phyloP scores from a whole-genome alignment of 2,797 vertebrate genomes.

The Sebastes ruberrimus region DNA sequence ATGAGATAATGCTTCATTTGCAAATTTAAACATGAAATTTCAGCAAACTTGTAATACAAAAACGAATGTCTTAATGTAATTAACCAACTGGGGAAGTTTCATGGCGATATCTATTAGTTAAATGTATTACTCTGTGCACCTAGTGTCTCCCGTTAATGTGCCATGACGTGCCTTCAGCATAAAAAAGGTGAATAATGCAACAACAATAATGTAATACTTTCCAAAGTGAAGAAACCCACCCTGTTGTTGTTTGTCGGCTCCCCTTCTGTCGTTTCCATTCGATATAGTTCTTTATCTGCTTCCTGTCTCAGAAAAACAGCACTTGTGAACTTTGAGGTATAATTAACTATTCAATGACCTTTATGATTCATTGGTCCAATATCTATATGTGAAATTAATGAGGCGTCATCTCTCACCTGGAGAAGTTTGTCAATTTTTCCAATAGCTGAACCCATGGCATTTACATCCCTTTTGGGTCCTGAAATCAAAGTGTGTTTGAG shows the following conservation, averaged over 20 bases:
- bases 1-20: too few relatives aligned
- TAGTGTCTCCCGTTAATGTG: too few relatives aligned
- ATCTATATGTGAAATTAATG: not conserved
- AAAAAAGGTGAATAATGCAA: not conserved
- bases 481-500: constrained; percentile 16
- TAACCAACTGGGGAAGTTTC: too few relatives aligned
- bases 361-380: not conserved
- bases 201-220: not conserved
- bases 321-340: not conserved
- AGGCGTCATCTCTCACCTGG: constrained; percentile 36
- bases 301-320: constrained; percentile 44
- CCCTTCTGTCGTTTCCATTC: constrained; percentile 39
- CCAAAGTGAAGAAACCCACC: constrained; percentile 34
- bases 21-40: too few relatives aligned
- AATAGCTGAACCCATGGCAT: accelerated
- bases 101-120: too few relatives aligned
- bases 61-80: too few relatives aligned
- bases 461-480: constrained; percentile 35
- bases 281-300: not conserved
- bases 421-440: accelerated
- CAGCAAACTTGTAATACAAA: too few relatives aligned
- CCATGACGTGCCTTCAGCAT: not conserved
- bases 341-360: not conserved
- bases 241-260: constrained; percentile 2
- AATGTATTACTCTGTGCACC: too few relatives aligned